phyloP scores from a whole-genome alignment of 2,113 vertebrate species.

The Leiothrix lutea region DNA sequence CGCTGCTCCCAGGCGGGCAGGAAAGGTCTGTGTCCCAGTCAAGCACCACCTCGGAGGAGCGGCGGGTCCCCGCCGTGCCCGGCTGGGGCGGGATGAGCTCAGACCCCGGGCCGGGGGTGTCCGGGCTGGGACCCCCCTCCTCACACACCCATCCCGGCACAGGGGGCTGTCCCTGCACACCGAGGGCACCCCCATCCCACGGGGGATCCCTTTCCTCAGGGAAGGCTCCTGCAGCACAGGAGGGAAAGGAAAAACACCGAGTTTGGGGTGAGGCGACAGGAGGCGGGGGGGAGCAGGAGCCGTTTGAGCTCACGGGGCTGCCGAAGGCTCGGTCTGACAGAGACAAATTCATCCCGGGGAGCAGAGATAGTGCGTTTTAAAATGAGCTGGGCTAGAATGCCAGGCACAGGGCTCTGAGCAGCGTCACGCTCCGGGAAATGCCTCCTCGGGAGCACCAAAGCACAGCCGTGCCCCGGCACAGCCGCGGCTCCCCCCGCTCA shows the following conservation, averaged over 20 bases:
- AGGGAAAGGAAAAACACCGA: accelerated
- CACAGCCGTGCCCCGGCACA: background rate
- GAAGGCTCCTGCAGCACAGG: accelerated
- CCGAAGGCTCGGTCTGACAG: background rate
- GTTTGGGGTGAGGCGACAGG: background rate
- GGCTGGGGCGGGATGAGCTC: accelerated
- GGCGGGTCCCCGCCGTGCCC: background rate
- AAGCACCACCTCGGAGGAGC: background rate
- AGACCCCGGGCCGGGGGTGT: accelerated
- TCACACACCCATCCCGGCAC: accelerated
- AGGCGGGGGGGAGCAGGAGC: background rate
- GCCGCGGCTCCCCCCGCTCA: accelerated
- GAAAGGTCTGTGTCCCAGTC: background rate
- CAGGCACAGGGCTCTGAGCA: background rate
- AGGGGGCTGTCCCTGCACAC: background rate
- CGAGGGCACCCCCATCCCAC: background rate
- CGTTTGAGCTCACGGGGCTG: background rate
- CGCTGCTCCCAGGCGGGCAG: background rate
- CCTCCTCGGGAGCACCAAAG: background rate
- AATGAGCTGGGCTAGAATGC: background rate
- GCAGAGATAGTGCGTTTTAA: background rate
- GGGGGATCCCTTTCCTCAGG: accelerated
- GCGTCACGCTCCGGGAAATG: background rate
- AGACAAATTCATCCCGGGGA: background rate
- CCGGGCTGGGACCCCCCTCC: background rate